These are phyloP conservation scores for Damaliscus lunatus DNA, from an alignment of 2,113 vertebrate species.

Conservation along the genomic window DNA sequence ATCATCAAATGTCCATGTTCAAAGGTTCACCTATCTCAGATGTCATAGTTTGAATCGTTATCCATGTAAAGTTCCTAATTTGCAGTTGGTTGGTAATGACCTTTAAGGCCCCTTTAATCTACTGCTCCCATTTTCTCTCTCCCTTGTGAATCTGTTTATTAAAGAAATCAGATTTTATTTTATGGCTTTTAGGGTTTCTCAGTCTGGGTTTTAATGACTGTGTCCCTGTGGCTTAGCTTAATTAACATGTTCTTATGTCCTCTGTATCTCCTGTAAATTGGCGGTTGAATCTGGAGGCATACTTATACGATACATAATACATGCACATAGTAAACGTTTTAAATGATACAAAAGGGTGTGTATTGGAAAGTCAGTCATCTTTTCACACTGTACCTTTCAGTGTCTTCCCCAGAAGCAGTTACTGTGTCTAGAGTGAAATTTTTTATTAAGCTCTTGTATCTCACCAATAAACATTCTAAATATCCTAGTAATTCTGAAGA, in stretches of 20 bases:
- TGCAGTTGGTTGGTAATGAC: neutral
- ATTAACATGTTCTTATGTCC: neutral
- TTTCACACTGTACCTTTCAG: neutral
- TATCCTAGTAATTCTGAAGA: neutral
- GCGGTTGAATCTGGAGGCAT: neutral
- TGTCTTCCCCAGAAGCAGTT: neutral
- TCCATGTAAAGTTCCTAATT: neutral
- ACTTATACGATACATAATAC: neutral
- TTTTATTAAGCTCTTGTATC: neutral
- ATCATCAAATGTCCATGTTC: neutral
- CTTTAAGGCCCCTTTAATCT: neutral
- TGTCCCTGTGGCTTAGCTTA: neutral
- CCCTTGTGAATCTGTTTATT: neutral
- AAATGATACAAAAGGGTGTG: neutral
- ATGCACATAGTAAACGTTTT: neutral
- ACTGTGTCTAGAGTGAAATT: neutral
- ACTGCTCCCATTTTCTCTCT: neutral
- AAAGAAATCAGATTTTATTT: neutral
- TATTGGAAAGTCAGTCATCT: neutral
- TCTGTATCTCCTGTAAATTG: neutral
- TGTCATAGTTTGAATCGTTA: neutral
- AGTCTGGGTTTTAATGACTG: neutral
- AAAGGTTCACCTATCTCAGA: neutral
- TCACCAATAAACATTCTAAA: neutral
- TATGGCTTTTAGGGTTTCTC: neutral